Base-by-base conservation (phyloP, 2,113 vertebrate genomes). In the Oncorhynchus masou region DNA sequence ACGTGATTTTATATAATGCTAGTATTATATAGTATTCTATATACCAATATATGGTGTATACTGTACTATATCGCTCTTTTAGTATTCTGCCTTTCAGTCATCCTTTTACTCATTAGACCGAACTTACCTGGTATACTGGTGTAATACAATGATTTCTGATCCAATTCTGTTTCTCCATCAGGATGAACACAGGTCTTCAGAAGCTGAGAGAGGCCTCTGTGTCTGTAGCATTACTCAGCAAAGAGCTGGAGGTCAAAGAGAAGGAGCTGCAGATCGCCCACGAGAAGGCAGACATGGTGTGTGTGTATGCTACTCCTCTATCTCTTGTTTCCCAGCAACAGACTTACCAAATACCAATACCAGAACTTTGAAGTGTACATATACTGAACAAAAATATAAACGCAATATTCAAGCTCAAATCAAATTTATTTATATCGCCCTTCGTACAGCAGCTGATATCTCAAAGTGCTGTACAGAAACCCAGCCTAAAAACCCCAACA, bases 201-300 rank as follows among this genome's bases (percentile, higher is more conserved):
- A 99, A 99, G 75, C 83, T 99, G 22, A 97, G 95, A 87, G 98
- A 99, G 88, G 98, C 98, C 3, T 97, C 96, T 0, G 94, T 96
- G 71, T 98, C 97, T 0, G 95, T 99, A 1, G 94, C 95, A 79
- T 93, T 91, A 34, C 90, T 99, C 68, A 99, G 95, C 86, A 95
- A 91, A 86, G 96, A 99, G 82, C 84, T 99, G 79, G 97, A 96
- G 86, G 85, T 92, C 68, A 99, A 99, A 84, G 98, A 99, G 78
- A 96, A 96, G 80, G 98, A 97, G 57, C 93, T 99, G 1, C 92
- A 95, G 78, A 89, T 96, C 72, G 98, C 97, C 66, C 98, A 97
- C 70, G 92, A 95, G 62, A 99, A 97, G 90, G 96, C 98, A 6
- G 98, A 99, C 77, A 94, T 83, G 95, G 98, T 99, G 31, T 34